Evolutionary conservation across 2,113 vertebrate genomes (phyloP).

Genomic region (Gymnogyps californianus): DNA sequence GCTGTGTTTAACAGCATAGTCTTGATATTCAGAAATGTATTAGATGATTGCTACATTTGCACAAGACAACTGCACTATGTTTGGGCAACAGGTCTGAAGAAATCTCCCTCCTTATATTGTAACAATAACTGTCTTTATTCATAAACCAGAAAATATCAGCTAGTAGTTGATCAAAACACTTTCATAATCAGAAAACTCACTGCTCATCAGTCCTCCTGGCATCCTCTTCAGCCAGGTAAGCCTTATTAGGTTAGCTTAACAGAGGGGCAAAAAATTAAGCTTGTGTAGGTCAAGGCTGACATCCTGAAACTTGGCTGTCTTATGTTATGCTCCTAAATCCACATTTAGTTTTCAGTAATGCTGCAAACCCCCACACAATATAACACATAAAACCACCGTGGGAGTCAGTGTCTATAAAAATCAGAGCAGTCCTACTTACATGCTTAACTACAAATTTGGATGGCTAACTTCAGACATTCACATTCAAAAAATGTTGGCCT

Average conservation of each 20-base stretch:
- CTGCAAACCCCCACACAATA: neutral
- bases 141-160: neutral
- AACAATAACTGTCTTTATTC: neutral
- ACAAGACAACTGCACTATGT: neutral
- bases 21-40: neutral
- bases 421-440: neutral
- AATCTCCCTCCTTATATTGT: neutral
- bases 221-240: neutral
- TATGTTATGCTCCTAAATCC: neutral
- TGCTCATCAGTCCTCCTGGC: neutral
- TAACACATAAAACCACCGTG: neutral
- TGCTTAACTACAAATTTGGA: neutral
- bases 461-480: neutral
- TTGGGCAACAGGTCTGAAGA: neutral
- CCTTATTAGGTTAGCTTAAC: neutral
- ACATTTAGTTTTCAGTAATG: neutral
- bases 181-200: neutral
- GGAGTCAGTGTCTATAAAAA: conserved; percentile 31
- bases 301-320: neutral
- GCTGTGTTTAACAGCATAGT: neutral
- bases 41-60: neutral
- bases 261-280: neutral
- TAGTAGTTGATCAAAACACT: neutral
- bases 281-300: neutral
- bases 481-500: neutral